These are phyloP conservation scores for Junco hyemalis DNA, from an alignment of 2,113 vertebrate species.

Conservation along the genomic window DNA sequence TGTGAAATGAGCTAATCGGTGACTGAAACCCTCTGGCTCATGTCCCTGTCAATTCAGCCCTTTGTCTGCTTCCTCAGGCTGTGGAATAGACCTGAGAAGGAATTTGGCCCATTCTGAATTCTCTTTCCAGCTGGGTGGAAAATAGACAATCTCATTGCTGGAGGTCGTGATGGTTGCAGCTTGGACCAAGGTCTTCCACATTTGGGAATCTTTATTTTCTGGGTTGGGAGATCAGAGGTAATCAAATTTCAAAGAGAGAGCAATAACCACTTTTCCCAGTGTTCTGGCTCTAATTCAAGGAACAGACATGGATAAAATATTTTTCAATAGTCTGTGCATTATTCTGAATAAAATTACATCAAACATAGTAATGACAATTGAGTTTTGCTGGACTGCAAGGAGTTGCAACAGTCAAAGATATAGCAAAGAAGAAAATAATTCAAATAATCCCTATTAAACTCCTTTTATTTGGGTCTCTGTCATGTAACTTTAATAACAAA, in stretches of 20 bases:
- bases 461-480: not conserved
- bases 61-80: not conserved
- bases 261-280: not conserved
- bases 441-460: not conserved
- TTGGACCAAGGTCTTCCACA: not conserved
- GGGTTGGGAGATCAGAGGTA: not conserved
- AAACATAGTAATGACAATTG: not conserved
- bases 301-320: not conserved
- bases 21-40: not conserved
- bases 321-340: not conserved
- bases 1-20: conserved; percentile 3
- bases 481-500: not conserved
- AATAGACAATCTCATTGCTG: not conserved
- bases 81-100: not conserved
- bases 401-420: not conserved
- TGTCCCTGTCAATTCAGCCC: not conserved
- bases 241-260: not conserved
- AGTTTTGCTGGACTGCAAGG: not conserved
- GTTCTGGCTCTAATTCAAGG: not conserved
- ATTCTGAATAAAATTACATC: not conserved
- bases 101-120: not conserved
- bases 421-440: not conserved
- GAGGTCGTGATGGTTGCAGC: not conserved
- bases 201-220: not conserved
- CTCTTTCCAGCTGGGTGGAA: not conserved